Evolutionary conservation across 2,113 vertebrate species (phyloP), one percentile per base, ranked within the genome.

Genomic region (Herpailurus yagouaroundi): DNA sequence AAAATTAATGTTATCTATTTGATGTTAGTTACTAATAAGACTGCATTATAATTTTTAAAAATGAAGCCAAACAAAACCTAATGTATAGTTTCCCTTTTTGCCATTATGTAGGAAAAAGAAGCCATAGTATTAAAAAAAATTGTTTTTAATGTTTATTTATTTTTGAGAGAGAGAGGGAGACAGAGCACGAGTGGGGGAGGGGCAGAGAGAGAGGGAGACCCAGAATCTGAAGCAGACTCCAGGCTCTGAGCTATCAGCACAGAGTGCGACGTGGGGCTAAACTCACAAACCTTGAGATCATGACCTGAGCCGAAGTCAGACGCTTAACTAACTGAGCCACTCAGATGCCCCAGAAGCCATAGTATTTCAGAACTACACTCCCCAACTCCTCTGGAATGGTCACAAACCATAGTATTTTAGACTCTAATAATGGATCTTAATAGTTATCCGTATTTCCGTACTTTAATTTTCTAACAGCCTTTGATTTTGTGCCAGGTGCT

Each of bases 1-100:
- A 93, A 87, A 88, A 52, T 81, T 74, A 73, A 41, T 83, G n/a
- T 92, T 84, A 63, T 19, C 55, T 95, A 38, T 33, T 94, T 83
- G n/a, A 69, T 93, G 41, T 50, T 96, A 16, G 79, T 97, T 96
- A 66, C 36, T 91, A 76, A 45, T 27, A 95, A 74, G 63, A 68
- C 15, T 81, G 55, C 50, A 45, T 68, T 84, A 33, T 95, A 50
- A 81, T 90, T 76, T 92, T 16, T 0, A 38, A 79, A 73, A 86
- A 74, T 48, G 82, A 64, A 80, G 57, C 41, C 48, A 80, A 90
- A 69, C 79, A 36, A n/a, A 33, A 41, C 52, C n/a, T 71, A 76
- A 73, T 83, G 21, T 36, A 4, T 86, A 89, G 16, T 95, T 97
- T 88, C 29, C 14, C 12, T 57, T 74, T 77, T 86, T 97, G 38